These are phyloP conservation scores for Limnodromus scolopaceus DNA, from an alignment of 2,797 vertebrate species.

Conservation along the genomic window DNA sequence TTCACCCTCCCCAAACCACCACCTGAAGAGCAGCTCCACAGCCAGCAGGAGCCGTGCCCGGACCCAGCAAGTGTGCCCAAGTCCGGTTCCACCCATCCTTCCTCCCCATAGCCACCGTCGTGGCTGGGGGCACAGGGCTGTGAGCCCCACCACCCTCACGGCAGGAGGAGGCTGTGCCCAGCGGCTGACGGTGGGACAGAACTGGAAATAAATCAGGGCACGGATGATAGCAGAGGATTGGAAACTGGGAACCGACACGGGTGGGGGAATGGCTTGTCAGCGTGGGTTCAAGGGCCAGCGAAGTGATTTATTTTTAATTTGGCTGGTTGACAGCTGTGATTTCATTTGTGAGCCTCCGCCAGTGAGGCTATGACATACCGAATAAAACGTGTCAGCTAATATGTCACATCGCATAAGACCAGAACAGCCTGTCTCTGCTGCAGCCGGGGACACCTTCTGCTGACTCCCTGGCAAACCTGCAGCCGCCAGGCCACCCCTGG, in stretches of 20 bases:
- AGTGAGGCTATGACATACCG: not conserved
- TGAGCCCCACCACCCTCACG: not conserved
- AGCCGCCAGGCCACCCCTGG: not conserved
- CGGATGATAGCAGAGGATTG: not conserved
- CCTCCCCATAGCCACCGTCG: not conserved
- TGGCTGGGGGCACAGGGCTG: not conserved
- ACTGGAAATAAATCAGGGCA: not conserved
- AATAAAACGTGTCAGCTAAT: not conserved
- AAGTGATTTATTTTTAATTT: conserved; percentile 62
- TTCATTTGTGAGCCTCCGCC: conserved; percentile 20
- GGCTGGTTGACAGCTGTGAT: conserved; percentile 14
- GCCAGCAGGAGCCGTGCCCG: fast-evolving
- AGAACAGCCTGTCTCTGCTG: not conserved
- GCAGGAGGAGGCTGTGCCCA: not conserved
- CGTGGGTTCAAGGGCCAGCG: not conserved
- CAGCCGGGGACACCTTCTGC: not conserved
- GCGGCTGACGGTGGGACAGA: not conserved
- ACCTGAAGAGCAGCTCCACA: not conserved
- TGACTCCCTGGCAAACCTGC: not conserved
- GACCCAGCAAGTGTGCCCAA: not conserved
- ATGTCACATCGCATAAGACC: not conserved
- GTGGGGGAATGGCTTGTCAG: not conserved
- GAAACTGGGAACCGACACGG: not conserved
- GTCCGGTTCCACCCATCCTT: not conserved
- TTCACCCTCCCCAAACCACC: not conserved